These are phyloP conservation scores for Ptychodera flava DNA, from an alignment of 35 echinoderm and acorn worm genomes.

Conservation along the genomic window DNA sequence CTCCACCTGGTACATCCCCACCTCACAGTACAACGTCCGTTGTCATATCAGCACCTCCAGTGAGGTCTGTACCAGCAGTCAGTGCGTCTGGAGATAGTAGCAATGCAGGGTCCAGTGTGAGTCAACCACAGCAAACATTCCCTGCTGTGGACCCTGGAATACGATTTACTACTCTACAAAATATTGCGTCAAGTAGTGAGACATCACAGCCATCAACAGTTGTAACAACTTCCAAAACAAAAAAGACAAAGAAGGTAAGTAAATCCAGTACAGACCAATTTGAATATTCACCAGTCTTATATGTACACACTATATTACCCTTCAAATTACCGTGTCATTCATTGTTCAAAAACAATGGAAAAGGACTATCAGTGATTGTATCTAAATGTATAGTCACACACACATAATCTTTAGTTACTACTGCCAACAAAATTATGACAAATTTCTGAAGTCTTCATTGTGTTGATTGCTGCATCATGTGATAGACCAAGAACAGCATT, in stretches of 20 bases:
- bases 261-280: background rate
- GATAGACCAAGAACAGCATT: too few relatives aligned
- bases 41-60: constrained; percentile 32
- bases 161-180: too few relatives aligned
- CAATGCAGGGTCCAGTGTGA: background rate
- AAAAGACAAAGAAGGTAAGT: constrained; percentile 59
- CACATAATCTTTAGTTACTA: background rate
- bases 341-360: background rate
- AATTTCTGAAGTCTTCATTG: too few relatives aligned
- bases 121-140: background rate
- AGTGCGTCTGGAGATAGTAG: background rate
- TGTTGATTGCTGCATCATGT: too few relatives aligned
- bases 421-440: background rate
- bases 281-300: background rate
- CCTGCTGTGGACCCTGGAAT: too few relatives aligned
- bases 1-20: constrained; percentile 64
- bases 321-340: background rate
- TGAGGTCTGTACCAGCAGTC: constrained; percentile 15
- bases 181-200: too few relatives aligned
- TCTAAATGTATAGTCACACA: background rate
- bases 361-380: background rate
- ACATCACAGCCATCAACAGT: background rate
- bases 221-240: constrained; percentile 35
- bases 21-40: constrained; percentile 55
- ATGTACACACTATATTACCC: background rate